Evolutionary conservation across 2,113 vertebrate genomes (phyloP), one percentile per base, ranked within the genome.

Genomic region (Macrotus californicus): DNA sequence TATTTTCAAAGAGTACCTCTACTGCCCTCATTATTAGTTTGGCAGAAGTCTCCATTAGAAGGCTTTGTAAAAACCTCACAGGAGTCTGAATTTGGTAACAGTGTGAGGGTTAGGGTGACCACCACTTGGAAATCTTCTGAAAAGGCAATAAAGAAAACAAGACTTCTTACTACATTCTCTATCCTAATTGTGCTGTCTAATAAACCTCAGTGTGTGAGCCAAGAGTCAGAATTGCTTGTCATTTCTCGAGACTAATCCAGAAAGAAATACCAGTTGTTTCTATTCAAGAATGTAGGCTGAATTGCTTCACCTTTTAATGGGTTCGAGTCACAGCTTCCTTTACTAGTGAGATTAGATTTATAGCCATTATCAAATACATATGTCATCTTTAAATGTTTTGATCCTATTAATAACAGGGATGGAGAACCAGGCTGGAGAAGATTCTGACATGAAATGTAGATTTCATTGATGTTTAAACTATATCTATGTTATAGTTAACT

Each of bases 381-480:
- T 87, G 8, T 26, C 72, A 79, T 87, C 19, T 89, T 92, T 87
- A 86, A 95, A 87, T 54, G 61, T 52, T 95, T 87, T 92, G 54
- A 95, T 52, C 69, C 41, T 61, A 41, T 87, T 94, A 85, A 87
- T 61, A 92, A 69, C 34, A 69, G 41, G 48, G 59, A 81, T 67
- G 36, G 48, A 70, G 15, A 87, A 54, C 12, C 48, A 10, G 85
- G 43, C 22, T 64, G 50, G 87, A 84, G 59, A 87, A 59, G 36
- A 83, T 16, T 43, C 11, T 79, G 67, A 73, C 6, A 83, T 8
- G 87, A 84, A 92, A 88, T 50, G 34, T 50, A 81, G 6, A n/a
- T 87, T 90, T 67, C 34, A 75, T 6, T 88, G 50, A 75, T 89
- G 22, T 93, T 89, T 87, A 90, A 87, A 77, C n/a, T 79, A n/a